Base-by-base conservation (phyloP, 2,113 vertebrate genomes). In the Chamaea fasciata region DNA sequence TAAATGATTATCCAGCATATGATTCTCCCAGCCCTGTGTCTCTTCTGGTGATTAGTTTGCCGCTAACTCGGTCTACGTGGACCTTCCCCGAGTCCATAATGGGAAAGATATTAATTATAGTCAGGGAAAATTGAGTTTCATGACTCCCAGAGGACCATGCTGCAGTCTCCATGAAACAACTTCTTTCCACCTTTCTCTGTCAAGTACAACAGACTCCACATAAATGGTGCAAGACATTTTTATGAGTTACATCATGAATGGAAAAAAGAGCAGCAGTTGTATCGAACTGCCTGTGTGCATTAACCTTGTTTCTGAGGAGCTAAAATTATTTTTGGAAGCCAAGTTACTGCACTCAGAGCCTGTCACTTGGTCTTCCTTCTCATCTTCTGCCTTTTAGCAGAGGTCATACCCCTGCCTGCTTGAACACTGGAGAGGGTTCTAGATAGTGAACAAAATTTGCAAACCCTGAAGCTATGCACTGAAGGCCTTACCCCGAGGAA, bases 211-310 rank as follows among this genome's bases (percentile, higher is more conserved):
- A 92, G 86, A 65, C 42, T 85, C 53, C 9, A 20, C 44, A 93
- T 88, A 96, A 97, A 86, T 82, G 94, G 88, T 83, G 91, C 94
- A 93, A 80, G 88, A 88, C 71, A 46, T 80, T 95, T 96, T 95
- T 93, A 90, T 87, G 88, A 88, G 90, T 93, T 94, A 79, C 68
- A 88, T 75, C 75, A 65, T 24, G 69, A 94, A 83, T 33, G 50
- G 75, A 83, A 88, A 83, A 88, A 95, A 88, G 91, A 81, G 49
- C 57, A 86, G 88, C 35, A 88, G 60, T 79, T 67, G 75, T 65
- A 93, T 92, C 22, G 8, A 91, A 55, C 62, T 90, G 78, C 49
- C 67, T 83, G 46, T 35, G 69, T 94, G 80, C 39, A 19, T 85
- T 95, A 96, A 87, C 83, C 76, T 96, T 59, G 30, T 73, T 94